phyloP scores from a whole-genome alignment of 1,140 invertebrate species.

The Diabrotica undecimpunctata region DNA sequence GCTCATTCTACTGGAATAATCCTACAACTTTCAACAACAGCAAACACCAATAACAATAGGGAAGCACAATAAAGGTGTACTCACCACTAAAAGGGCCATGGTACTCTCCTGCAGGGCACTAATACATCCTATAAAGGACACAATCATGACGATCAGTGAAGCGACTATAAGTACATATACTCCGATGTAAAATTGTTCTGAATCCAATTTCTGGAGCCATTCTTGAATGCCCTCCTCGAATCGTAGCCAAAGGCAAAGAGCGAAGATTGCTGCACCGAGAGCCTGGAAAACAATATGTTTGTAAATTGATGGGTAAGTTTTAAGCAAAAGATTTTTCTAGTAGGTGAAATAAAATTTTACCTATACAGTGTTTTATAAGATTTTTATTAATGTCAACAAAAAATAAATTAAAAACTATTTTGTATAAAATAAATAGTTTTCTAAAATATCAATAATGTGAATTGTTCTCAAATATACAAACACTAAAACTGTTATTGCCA shows the following conservation, averaged over 20 bases:
- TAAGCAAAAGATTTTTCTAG: slow-evolving; percentile 11
- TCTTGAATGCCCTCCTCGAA: slow-evolving; percentile 75
- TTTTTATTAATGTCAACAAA: too few relatives aligned
- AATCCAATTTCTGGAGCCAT: slow-evolving; percentile 70
- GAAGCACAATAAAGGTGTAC: slow-evolving; percentile 37
- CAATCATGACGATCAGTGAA: slow-evolving; percentile 66
- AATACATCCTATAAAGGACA: slow-evolving; percentile 72
- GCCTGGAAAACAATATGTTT: slow-evolving; percentile 54
- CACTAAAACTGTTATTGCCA: too few relatives aligned
- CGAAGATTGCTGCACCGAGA: slow-evolving; percentile 70
- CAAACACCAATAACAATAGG: slow-evolving; percentile 1
- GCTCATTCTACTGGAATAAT: background rate
- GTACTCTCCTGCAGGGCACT: slow-evolving; percentile 67
- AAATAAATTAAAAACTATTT: too few relatives aligned
- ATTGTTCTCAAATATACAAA: too few relatives aligned
- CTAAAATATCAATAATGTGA: too few relatives aligned
- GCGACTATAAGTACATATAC: slow-evolving; percentile 73
- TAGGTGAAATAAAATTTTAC: too few relatives aligned
- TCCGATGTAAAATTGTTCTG: slow-evolving; percentile 75
- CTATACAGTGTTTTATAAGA: too few relatives aligned
- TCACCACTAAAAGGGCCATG: slow-evolving; percentile 59
- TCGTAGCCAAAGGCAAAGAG: slow-evolving; percentile 73
- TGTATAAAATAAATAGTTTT: too few relatives aligned
- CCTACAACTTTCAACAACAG: background rate
- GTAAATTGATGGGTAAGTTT: slow-evolving; percentile 20